A percentile compares a stretch with the other conserved stretches of the same genome.
phyloP scores from a whole-genome alignment of 2,797 vertebrate genomes.

The Ptychadena robeensis region DNA sequence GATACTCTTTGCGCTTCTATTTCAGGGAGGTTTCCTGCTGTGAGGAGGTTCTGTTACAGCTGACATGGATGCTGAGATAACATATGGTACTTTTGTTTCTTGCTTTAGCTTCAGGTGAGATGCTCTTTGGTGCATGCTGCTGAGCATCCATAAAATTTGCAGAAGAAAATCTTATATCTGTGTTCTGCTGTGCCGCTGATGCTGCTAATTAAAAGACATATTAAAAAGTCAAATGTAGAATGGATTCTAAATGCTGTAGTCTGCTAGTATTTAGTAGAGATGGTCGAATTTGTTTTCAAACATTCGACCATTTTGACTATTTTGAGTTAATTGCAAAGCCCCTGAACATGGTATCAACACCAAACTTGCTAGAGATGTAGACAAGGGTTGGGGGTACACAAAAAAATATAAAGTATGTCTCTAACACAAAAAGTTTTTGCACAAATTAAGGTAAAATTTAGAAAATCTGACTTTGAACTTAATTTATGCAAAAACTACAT shows the following conservation, averaged over 20 bases:
- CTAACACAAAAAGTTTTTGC: too few relatives aligned
- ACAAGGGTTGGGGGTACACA: too few relatives aligned
- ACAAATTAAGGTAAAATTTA: too few relatives aligned
- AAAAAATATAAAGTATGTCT: too few relatives aligned
- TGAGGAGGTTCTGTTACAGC: constrained; percentile 26
- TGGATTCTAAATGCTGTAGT: constrained; percentile 22
- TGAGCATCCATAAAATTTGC: constrained; percentile 41
- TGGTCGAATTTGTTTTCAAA: too few relatives aligned
- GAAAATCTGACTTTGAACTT: too few relatives aligned
- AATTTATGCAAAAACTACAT: too few relatives aligned
- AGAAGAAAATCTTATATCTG: constrained; percentile 19
- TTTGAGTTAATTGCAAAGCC: too few relatives aligned
- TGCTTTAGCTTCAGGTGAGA: constrained; percentile 49
- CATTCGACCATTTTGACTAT: too few relatives aligned
- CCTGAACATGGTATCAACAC: too few relatives aligned
- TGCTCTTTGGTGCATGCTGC: constrained; percentile 41
- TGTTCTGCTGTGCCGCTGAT: constrained; percentile 8
- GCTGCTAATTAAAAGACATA: constrained; percentile 9
- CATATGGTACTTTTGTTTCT: constrained; percentile 41
- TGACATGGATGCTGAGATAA: constrained; percentile 49
- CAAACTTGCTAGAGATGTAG: too few relatives aligned
- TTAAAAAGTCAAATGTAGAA: constrained; percentile 19
- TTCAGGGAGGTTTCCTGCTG: constrained; percentile 40
- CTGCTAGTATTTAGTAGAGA: background rate
- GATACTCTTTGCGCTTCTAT: constrained; percentile 33